Evolutionary conservation across 1,140 invertebrate genomes (phyloP), one percentile per base, ranked within the genome.

Genomic region (Branchinecta lynchi): DNA sequence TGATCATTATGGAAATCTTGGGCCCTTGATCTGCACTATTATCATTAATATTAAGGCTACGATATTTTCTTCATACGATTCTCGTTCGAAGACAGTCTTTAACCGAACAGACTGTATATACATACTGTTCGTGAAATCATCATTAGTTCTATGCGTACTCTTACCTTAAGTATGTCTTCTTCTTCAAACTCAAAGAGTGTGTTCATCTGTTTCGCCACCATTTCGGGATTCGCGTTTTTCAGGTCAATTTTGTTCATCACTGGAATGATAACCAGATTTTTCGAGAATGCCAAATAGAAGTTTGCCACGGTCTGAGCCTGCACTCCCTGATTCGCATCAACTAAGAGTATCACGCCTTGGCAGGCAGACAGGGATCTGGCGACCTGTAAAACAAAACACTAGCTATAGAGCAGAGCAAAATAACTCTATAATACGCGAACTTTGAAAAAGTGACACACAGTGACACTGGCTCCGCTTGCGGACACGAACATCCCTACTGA

Each of bases 301-400:
- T 98, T 98, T 9, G 96, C 94, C 12, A 98, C 90, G 3, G 96
- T 98, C 79, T 99, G 96, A 3, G 96, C 96, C 81, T 98, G 93
- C 46, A 98, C 87, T 15, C 92, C 93, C 78, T 96, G 90, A 80
- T 96, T 98, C 6, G 96, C 94, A 83, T 98, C 96, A 0, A 99
- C 90, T 43, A 99, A 77, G 8, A 99, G 79, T 72, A 99, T 84
- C 7, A 95, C 95, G 3, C 95, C 96, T 83, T 98, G 90, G 78
- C 93, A 98, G 43, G 93, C 92, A 72, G 86, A 83, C 72, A 98
- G 81, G 45, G 93, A 96, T 66, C 89, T 80, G 5, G 88, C 83
- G 17, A 60, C 51, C 51, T 60, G 17, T 3, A 60, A 60, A 60
- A 60, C 12, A 20, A 60, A 60, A 60, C 12, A 60, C 1, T 60